Evolutionary conservation across 2,113 vertebrate genomes (phyloP).

Genomic region (Coturnix japonica): DNA sequence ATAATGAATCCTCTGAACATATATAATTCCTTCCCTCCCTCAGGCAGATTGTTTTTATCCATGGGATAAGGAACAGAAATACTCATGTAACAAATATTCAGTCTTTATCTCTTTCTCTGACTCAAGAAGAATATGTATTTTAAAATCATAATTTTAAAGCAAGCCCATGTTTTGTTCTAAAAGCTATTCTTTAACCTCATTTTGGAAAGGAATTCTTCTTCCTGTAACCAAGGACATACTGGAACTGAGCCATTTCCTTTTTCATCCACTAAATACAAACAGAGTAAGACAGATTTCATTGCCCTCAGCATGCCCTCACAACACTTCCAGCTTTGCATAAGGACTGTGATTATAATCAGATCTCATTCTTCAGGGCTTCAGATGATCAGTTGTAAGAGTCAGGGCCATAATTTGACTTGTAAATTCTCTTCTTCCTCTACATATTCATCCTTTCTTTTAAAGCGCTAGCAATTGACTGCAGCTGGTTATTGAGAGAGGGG

Average conservation of each 20-base stretch:
- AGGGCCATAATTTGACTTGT: constrained; percentile 57
- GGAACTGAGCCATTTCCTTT: constrained; percentile 47
- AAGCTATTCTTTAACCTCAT: background rate
- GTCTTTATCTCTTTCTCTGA: background rate
- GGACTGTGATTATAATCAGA: constrained; percentile 68
- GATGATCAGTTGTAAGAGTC: constrained; percentile 54
- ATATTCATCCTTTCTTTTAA: constrained; percentile 52
- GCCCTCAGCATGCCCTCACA: constrained; percentile 38
- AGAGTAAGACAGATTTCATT: constrained; percentile 29
- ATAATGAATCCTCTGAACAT: background rate
- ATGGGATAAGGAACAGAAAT: background rate
- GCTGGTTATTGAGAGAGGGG: constrained; percentile 51
- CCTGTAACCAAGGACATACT: background rate
- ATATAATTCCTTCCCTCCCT: background rate
- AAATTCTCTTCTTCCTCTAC: constrained; percentile 63
- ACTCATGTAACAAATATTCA: background rate
- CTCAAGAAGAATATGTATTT: background rate
- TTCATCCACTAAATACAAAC: background rate
- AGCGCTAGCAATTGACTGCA: constrained; percentile 54
- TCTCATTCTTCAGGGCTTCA: constrained; percentile 59
- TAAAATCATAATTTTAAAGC: background rate
- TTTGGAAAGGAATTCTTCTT: background rate
- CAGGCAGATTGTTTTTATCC: background rate
- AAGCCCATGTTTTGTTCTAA: background rate
- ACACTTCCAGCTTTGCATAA: constrained; percentile 38